Evolutionary conservation across 2,113 vertebrate genomes (phyloP), one percentile per base, ranked within the genome.

Genomic region (Eclectus roratus): DNA sequence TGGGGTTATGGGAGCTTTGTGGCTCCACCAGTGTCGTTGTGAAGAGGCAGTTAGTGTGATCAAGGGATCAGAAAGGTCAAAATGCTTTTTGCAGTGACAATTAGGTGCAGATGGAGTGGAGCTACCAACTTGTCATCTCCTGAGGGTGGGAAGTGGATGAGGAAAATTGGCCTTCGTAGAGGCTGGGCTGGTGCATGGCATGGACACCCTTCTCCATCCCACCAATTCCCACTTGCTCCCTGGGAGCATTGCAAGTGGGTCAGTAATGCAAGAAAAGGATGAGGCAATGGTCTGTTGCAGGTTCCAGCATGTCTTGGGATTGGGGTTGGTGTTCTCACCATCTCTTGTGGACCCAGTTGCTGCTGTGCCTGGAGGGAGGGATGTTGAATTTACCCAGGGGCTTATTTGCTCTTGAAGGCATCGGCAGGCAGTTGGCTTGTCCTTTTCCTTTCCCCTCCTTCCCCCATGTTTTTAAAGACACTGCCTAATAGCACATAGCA

Each of bases 341-440:
- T 35, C 69, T 71, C 12, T 20, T 50, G 24, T 39, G 39, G 27
- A 15, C 8, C 7, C 1, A 1, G 12, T 2, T 79, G 52, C 46
- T 19, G 41, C 3, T 29, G 13, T 81, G 27, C 25, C 37, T 79
- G 79, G 65, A 52, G 29, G 43, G 43, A 60, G 52, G 12, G 21
- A 43, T 0, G 0, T 63, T 4, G 3, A 0, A 39, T 70, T 78
- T 50, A n/a, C 37, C n/a, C 12, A 1, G 55, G 31, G 39, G 28
- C 5, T 77, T 41, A 3, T 10, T 39, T 65, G n/a, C 18, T 71
- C 17, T 53, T 66, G 56, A 39, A 2, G 20, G 24, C 73, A 21
- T 41, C 1, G 4, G 0, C 1, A 2, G 27, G 25, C 69, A 56
- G 15, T 8, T 78, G 55, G 20, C n/a, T 78, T 66, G 12, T n/a